A percentile compares a stretch with the other conserved stretches of the same genome.
phyloP scores from a whole-genome alignment of 92 coral and sea anemone species.

The Umimayanthus chanpuru region DNA sequence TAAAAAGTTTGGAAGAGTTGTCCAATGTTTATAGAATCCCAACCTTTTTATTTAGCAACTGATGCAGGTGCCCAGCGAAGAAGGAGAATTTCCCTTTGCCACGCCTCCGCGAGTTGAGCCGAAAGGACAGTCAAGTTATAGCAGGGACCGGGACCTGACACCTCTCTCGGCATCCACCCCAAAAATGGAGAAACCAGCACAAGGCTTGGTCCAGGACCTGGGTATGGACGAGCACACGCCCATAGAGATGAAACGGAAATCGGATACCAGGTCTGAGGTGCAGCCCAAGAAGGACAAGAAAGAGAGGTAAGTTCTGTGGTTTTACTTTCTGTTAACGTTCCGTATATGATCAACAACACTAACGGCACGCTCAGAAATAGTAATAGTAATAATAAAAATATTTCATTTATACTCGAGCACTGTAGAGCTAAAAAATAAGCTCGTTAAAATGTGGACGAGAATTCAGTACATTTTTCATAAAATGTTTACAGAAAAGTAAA shows the following conservation, averaged over 20 bases:
- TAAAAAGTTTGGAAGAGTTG: too few relatives aligned
- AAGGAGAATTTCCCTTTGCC: conserved; percentile 28
- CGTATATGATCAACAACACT: too few relatives aligned
- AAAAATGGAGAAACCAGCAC: conserved; percentile 15
- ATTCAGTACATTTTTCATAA: too few relatives aligned
- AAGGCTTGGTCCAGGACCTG: not conserved
- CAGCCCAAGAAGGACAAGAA: conserved; percentile 34
- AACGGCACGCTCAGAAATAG: too few relatives aligned
- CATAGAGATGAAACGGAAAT: conserved; percentile 31
- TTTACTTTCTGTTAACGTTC: too few relatives aligned
- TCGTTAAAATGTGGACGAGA: too few relatives aligned
- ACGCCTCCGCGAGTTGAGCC: conserved; percentile 19
- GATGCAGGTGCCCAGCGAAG: conserved; percentile 75
- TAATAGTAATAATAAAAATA: too few relatives aligned
- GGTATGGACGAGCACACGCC: conserved; percentile 1
- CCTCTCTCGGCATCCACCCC: conserved; percentile 40
- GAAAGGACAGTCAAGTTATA: conserved; percentile 24
- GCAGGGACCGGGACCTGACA: conserved; percentile 40
- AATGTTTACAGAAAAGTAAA: too few relatives aligned
- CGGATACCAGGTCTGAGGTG: conserved; percentile 18
- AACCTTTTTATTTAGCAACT: conserved; percentile 57
- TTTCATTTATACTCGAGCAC: too few relatives aligned
- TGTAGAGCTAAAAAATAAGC: too few relatives aligned
- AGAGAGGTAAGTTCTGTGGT: not conserved
- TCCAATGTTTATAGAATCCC: not conserved